Evolutionary conservation across 2,113 vertebrate genomes (phyloP), one percentile per base, ranked within the genome.

Genomic region (Corythoichthys intestinalis): DNA sequence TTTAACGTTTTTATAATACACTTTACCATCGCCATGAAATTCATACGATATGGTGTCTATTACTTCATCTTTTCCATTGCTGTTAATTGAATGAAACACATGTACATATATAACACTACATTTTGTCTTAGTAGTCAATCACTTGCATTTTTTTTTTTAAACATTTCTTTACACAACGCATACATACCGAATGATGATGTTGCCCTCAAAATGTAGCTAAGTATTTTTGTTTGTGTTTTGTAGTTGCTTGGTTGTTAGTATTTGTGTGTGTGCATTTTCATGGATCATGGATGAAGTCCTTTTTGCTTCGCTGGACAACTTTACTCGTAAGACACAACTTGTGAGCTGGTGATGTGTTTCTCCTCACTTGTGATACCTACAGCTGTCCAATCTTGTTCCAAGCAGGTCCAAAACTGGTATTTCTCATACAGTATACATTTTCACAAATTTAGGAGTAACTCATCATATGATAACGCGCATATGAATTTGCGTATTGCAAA

Each of bases 71-170:
- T 89, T 79, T 85, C 86, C 83, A 78, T 83, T 83, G 81, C 84
- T 84, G 79, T 86, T 89, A 80, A 87, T 89, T 90, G 85, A 85
- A 87, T 88, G 84, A 87, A 86, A 87, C 84, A 92, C 89, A 89
- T 91, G 89, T 89, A 91, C 91, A 92, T 88, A 83, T 90, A 91
- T 90, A 89, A 91, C 89, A 92, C 91, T 88, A 92, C 86, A 86
- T 87, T 88, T 91, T 89, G 78, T 85, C 79, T 88, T 85, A 82
- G 85, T 91, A 88, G 85, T 92, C 79, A 88, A 83, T 88, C 83
- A 89, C 86, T 90, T 88, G 83, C 79, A 84, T 81, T 90, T 89
- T 86, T 86, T 85, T 81, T 83, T 80, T 41, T 81, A 91, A 88
- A 91, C 86, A 84, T 12, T 28, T 34, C 35, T 58, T 13, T 90